phyloP scores from a whole-genome alignment of 2,797 vertebrate genomes.

The Eremophila alpestris region DNA sequence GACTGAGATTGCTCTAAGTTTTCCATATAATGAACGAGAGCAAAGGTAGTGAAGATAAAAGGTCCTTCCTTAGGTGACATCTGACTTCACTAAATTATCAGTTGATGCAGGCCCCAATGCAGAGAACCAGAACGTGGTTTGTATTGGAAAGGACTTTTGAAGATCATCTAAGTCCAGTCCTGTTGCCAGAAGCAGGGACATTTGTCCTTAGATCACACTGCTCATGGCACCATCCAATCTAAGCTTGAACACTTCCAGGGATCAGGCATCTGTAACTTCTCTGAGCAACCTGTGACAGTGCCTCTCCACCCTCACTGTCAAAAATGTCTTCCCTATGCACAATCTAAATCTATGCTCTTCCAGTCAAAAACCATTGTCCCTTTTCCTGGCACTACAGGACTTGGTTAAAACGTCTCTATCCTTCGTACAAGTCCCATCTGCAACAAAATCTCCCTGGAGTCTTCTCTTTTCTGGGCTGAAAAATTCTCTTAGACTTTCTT shows the following conservation, averaged over 20 bases:
- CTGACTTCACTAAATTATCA: neutral
- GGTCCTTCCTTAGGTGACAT: neutral
- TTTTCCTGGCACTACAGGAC: neutral
- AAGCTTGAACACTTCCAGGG: neutral
- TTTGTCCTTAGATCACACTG: neutral
- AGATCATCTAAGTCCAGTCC: neutral
- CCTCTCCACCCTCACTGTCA: neutral
- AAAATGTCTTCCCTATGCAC: neutral
- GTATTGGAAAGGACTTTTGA: neutral
- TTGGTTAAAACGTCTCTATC: rapidly evolving
- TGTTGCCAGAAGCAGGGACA: neutral
- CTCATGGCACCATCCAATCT: rapidly evolving
- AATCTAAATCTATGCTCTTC: neutral
- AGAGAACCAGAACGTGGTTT: neutral
- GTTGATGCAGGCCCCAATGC: neutral
- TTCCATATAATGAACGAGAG: neutral
- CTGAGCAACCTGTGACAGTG: neutral
- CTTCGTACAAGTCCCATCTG: neutral
- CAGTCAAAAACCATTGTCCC: neutral
- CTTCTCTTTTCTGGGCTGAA: neutral
- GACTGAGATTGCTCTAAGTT: neutral
- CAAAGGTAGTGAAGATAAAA: neutral
- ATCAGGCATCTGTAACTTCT: neutral
- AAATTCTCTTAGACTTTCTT: neutral
- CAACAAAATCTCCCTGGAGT: neutral